Conservation (phyloP, 2,888 invertebrate species). For the Drosophila kuntzei region DNA sequence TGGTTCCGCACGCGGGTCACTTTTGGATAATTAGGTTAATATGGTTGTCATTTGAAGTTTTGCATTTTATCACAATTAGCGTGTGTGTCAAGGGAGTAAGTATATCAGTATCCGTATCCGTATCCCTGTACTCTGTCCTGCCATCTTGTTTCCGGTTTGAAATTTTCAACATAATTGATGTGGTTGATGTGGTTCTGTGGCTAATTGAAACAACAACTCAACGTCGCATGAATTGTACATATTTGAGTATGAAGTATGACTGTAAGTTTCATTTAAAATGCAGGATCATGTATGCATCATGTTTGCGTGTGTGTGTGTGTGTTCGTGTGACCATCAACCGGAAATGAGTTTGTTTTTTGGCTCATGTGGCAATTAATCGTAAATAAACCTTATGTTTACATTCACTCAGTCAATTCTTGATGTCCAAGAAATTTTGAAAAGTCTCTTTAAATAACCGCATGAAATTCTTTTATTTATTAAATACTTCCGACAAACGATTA, state of each 20-base stretch:
- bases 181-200: conserved; percentile 65
- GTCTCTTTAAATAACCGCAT: not conserved
- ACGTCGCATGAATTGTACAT: conserved; percentile 13
- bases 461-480: conserved; percentile 25
- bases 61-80: conserved; percentile 50
- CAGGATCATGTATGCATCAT: conserved; percentile 33
- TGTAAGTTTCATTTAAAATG: conserved; percentile 51
- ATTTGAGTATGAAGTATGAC: conserved; percentile 19
- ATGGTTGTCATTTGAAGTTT: conserved; percentile 38
- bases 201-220: conserved; percentile 71
- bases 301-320: conserved; percentile 8
- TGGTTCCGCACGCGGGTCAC: conserved; percentile 8
- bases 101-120: conserved; percentile 2
- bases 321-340: conserved; percentile 43
- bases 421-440: not conserved
- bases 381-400: conserved; percentile 2
- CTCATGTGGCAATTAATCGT: conserved; percentile 54
- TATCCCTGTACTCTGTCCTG: not conserved
- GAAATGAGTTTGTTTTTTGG: conserved; percentile 71
- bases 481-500: conserved; percentile 58
- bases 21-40: conserved; percentile 24
- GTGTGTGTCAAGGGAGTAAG: conserved; percentile 13
- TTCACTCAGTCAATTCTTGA: conserved; percentile 3
- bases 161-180: conserved; percentile 73
- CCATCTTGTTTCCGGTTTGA: conserved; percentile 51